A percentile compares a stretch with the other conserved stretches of the same genome.
Conservation (phyloP, 2,113 vertebrate species). For the Dermatemys mawii region DNA sequence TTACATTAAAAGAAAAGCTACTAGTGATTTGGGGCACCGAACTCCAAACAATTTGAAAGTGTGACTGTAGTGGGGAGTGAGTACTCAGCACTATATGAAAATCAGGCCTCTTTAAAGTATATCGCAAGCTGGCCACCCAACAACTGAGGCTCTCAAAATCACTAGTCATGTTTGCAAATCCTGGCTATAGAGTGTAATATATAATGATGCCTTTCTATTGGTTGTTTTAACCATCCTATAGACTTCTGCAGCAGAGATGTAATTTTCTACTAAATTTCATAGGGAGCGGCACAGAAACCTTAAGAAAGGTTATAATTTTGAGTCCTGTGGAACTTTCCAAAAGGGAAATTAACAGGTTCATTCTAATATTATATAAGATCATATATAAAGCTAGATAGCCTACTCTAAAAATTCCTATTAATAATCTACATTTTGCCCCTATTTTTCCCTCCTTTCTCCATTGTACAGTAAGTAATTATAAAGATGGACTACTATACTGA, state of each 20-base stretch:
- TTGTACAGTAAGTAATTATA: neutral
- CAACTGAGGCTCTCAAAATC: neutral
- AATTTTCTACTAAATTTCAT: neutral
- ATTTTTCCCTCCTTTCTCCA: neutral
- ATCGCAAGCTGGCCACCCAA: neutral
- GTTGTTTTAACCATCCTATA: neutral
- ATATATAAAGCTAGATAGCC: neutral
- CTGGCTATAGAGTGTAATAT: neutral
- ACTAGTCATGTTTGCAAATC: neutral
- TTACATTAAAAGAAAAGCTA: neutral
- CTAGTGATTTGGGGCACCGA: neutral
- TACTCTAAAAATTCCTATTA: neutral
- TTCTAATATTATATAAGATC: neutral
- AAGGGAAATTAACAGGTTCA: neutral
- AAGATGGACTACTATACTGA: neutral
- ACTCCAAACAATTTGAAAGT: neutral
- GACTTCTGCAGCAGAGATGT: neutral
- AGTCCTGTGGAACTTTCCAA: constrained; percentile 2
- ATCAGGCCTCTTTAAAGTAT: neutral
- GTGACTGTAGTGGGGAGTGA: neutral
- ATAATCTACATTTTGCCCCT: neutral
- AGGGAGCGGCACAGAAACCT: neutral
- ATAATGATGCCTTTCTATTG: neutral
- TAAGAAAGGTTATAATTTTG: neutral
- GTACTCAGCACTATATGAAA: neutral